Base-by-base conservation (phyloP, 2,888 invertebrate species). In the Magallana nippona region DNA sequence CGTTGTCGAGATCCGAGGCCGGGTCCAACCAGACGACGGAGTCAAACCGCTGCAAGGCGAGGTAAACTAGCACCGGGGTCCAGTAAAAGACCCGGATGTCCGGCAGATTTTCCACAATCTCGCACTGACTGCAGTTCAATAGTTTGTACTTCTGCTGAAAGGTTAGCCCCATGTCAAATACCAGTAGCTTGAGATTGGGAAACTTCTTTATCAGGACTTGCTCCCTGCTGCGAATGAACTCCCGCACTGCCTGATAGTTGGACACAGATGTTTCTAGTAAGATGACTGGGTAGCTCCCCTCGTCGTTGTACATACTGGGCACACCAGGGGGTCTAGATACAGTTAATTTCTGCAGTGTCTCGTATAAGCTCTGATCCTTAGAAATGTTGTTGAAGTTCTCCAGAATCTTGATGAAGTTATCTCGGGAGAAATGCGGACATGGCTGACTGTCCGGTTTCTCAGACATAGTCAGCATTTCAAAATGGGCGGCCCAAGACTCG, bases 131-230 rank as follows among this genome's bases (percentile, higher is more conserved):
- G 22, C 82, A 82, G 56, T 82, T 82, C 19, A 82, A 19, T 5
- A 82, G 71, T n/a, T 60, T 56, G 71, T 82, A 82, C 56, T 82
- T 82, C 56, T 82, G 63, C n/a, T 82, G 63, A 71, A 82, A 82
- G n/a, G 55, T 71, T 22, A 82, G 11, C 27, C 82, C 82, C 82
- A 82, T 82, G 71, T 82, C 82, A 32, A 71, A 82, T 0, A 82
- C 44, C 56, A 82, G 56, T 5, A 82, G 3, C 71, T 63, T 63
- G 2, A 55, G 17, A 56, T 71, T 55, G 19, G 56, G 63, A n/a
- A 55, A 63, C 17, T 56, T 55, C 10, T 55, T 17, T 13, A 82
- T 32, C 1, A 82, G 55, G 19, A 71, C 60, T 15, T 55, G 55
- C 56, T 82, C 71, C 22, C 55, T 60, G n/a, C 44, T 17, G 11